Evolutionary conservation across 2,888 invertebrate species (phyloP).

Genomic region (Tillus elongatus): DNA sequence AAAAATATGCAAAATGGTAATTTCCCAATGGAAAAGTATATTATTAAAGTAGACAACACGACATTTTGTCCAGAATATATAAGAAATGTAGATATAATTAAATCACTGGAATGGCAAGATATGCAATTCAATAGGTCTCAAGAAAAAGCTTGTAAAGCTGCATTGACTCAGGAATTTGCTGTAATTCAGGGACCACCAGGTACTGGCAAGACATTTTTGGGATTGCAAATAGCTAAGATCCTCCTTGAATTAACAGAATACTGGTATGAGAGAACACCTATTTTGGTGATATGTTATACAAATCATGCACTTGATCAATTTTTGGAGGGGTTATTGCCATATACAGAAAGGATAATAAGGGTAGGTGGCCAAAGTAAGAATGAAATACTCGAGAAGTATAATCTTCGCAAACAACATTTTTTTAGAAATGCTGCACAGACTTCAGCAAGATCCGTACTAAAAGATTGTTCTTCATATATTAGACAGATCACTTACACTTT

Average conservation of each 20-base stretch:
- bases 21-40: slow-evolving; percentile 61
- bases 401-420: too few relatives aligned
- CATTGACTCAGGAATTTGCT: slow-evolving; percentile 61
- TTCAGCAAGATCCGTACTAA: too few relatives aligned
- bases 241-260: slow-evolving; percentile 49
- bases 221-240: slow-evolving; percentile 62
- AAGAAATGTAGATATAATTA: neutral
- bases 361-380: slow-evolving; percentile 62
- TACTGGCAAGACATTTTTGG: slow-evolving; percentile 77
- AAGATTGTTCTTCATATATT: slow-evolving; percentile 13
- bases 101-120: too few relatives aligned
- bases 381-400: slow-evolving; percentile 46
- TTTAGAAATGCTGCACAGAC: too few relatives aligned
- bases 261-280: slow-evolving; percentile 47
- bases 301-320: too few relatives aligned
- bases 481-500: slow-evolving; percentile 18
- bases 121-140: slow-evolving; percentile 65
- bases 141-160: slow-evolving; percentile 54
- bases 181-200: slow-evolving; percentile 84
- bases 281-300: slow-evolving; percentile 72
- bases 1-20: slow-evolving; percentile 47
- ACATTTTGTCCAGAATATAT: slow-evolving; percentile 40
- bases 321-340: slow-evolving; percentile 55
- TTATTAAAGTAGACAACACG: slow-evolving; percentile 46
- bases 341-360: slow-evolving; percentile 54